Evolutionary conservation across 2,888 invertebrate species (phyloP).

Genomic region (Apoda limacodes): DNA sequence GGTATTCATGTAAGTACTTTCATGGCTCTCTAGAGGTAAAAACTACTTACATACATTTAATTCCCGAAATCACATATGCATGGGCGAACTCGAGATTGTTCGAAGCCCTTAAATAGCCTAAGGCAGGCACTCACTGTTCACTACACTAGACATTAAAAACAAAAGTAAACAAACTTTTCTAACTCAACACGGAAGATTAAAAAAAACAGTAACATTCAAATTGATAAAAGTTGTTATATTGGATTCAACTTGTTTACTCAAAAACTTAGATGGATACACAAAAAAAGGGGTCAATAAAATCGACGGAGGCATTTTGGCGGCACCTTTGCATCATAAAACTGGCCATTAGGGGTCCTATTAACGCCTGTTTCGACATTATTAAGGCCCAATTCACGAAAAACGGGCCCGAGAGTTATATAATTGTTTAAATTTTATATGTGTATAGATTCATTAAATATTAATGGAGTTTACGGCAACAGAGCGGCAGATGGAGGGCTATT

Average conservation of each 20-base stretch:
- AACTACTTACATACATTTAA: constrained; percentile 11
- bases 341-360: constrained; percentile 63
- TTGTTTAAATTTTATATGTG: constrained; percentile 50
- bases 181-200: constrained; percentile 11
- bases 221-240: constrained; percentile 20
- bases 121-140: no score
- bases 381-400: constrained; percentile 54
- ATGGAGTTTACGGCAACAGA: constrained; percentile 5
- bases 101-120: no score
- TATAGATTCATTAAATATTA: constrained; percentile 20
- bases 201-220: constrained; percentile 31
- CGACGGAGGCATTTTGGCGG: constrained; percentile 60
- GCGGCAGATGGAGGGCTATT: no score
- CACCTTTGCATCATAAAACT: constrained; percentile 47
- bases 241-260: constrained; percentile 45
- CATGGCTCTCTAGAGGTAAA: no score
- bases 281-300: constrained; percentile 57
- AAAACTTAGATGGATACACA: constrained; percentile 46
- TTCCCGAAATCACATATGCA: no score
- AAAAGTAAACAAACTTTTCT: constrained; percentile 11
- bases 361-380: constrained; percentile 69
- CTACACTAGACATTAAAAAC: neutral
- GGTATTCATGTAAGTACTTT: no score
- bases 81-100: no score
- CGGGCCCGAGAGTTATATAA: constrained; percentile 42